Percentiles rank a stretch among this genome's conserved stretches.
Evolutionary conservation across 1,140 invertebrate species (phyloP).

Genomic region (Procambarus clarkii): DNA sequence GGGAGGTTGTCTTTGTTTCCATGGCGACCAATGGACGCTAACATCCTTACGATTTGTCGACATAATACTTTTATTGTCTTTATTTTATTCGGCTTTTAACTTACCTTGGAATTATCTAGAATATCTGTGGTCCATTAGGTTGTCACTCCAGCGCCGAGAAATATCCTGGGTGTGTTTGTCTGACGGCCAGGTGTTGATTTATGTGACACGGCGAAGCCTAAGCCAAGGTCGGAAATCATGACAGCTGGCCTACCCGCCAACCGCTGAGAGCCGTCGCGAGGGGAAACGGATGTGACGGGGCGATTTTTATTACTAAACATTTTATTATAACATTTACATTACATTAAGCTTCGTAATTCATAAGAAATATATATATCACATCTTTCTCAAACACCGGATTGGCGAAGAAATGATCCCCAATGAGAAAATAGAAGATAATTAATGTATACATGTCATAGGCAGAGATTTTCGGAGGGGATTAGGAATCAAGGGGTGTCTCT

Average conservation of each 20-base stretch:
- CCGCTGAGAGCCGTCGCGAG: slow-evolving; percentile 29
- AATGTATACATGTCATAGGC: slow-evolving; percentile 16
- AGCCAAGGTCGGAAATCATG: not conserved
- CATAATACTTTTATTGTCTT: not conserved
- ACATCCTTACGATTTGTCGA: slow-evolving; percentile 23
- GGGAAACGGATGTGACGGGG: slow-evolving; percentile 9
- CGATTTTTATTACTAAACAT: not conserved
- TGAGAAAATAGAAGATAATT: not conserved
- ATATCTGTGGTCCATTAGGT: too few species aligned
- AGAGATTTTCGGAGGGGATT: slow-evolving; percentile 23
- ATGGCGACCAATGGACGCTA: slow-evolving; percentile 56
- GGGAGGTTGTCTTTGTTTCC: slow-evolving; percentile 59
- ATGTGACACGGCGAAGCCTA: not conserved
- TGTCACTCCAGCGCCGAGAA: too few species aligned
- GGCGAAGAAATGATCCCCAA: too few species aligned
- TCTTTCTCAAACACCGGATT: too few species aligned
- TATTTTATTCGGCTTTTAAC: too few species aligned
- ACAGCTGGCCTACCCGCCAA: not conserved
- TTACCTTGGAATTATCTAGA: too few species aligned
- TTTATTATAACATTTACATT: not conserved
- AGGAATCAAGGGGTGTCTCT: not conserved
- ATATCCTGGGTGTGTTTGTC: too few species aligned
- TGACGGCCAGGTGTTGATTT: not conserved
- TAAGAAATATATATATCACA: too few species aligned
- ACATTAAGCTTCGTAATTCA: too few species aligned